Percentiles rank a stretch among this genome's conserved stretches.
Conservation (phyloP, 2,888 invertebrate species). For the Aspidapion aeneum region DNA sequence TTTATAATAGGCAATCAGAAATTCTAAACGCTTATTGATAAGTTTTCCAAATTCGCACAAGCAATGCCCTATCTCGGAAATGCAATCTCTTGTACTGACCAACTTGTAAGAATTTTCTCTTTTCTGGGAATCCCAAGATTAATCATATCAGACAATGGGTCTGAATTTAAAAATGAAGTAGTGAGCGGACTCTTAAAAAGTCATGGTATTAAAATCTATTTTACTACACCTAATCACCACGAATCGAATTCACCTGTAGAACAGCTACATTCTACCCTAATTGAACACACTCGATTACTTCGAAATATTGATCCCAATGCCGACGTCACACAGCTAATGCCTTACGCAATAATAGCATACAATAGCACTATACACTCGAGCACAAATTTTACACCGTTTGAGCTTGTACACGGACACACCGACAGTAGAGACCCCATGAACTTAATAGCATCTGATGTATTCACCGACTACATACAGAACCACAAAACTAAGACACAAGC, state of each 20-base stretch:
- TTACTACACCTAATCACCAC: slow-evolving; percentile 15
- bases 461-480: slow-evolving; percentile 9
- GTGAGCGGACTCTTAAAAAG: slow-evolving; percentile 1
- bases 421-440: slow-evolving; percentile 17
- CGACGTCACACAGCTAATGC: slow-evolving; percentile 7
- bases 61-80: neutral
- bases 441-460: slow-evolving; percentile 10
- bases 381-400: slow-evolving; percentile 13
- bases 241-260: slow-evolving; percentile 21
- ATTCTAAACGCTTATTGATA: neutral
- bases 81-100: neutral
- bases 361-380: slow-evolving; percentile 16
- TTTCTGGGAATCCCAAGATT: slow-evolving; percentile 19
- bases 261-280: slow-evolving; percentile 20
- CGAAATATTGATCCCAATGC: slow-evolving; percentile 4
- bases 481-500: slow-evolving; percentile 16
- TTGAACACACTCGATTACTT: slow-evolving; percentile 16
- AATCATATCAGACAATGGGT: slow-evolving; percentile 9
- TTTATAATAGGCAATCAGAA: slow-evolving; percentile 20
- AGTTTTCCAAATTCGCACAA: slow-evolving; percentile 2
- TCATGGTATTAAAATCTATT: slow-evolving; percentile 16
- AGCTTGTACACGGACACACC: slow-evolving; percentile 13
- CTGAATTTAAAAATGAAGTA: slow-evolving; percentile 10
- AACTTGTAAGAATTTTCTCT: neutral
- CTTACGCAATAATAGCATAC: slow-evolving; percentile 15